A percentile compares a stretch with the other conserved stretches of the same genome.
Conservation (phyloP, 2,888 invertebrate species). For the Criorhina ranunculi region DNA sequence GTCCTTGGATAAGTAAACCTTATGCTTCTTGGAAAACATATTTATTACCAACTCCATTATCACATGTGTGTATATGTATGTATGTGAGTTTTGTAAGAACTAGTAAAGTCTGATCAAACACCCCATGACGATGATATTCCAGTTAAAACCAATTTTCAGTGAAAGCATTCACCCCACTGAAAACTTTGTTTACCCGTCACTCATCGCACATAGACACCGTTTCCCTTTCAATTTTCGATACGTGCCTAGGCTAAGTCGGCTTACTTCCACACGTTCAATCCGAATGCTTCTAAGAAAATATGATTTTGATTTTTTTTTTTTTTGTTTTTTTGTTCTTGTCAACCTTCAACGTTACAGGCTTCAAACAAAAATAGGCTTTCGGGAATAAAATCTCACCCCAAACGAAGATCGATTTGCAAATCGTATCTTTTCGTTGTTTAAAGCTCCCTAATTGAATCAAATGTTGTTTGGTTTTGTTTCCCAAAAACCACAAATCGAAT, state of each 20-base stretch:
- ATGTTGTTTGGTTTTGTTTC: conserved; percentile 1
- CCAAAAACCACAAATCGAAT: conserved; percentile 6
- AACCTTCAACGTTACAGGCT: conserved; percentile 4
- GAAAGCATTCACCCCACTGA: not conserved
- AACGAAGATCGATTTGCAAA: not conserved
- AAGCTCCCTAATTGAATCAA: conserved; percentile 17
- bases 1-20: no score
- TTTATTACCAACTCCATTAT: no score
- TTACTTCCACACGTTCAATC: conserved; percentile 10
- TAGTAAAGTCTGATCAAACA: not conserved
- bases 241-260: not conserved
- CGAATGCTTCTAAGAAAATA: not conserved
- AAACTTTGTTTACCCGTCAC: not conserved
- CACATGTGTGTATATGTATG: no score
- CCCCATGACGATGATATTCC: not conserved
- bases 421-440: not conserved
- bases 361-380: conserved; percentile 1
- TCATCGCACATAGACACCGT: not conserved
- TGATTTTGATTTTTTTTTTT: conserved; percentile 8
- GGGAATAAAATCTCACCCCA: not conserved
- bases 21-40: no score
- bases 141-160: not conserved
- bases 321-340: no score
- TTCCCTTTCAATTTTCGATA: not conserved
- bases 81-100: no score